A percentile compares a stretch with the other conserved stretches of the same genome.
These are phyloP conservation scores for Parauchenoglanis punctatus DNA, from an alignment of 2,797 vertebrate species.

Conservation along the genomic window DNA sequence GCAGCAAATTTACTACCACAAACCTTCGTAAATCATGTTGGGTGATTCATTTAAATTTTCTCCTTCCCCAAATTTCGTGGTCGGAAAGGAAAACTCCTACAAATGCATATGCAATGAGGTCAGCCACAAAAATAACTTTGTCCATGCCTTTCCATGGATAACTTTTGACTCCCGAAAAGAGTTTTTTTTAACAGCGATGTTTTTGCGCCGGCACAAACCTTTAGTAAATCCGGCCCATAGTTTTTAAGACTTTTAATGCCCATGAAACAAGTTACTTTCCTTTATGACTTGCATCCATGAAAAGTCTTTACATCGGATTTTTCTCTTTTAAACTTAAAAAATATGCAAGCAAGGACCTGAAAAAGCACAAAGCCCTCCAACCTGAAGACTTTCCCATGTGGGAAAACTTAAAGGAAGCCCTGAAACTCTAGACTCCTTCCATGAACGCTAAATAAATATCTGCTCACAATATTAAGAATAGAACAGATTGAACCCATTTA, in stretches of 20 bases:
- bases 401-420: background rate
- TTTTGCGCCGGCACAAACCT: no score
- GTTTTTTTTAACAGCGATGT: no score
- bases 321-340: background rate
- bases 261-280: background rate
- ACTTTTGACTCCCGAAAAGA: no score
- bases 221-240: no score
- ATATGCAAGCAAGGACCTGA: background rate
- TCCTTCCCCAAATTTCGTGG: no score
- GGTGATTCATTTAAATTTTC: no score
- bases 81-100: no score
- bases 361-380: background rate
- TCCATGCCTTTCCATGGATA: no score
- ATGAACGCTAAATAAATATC: background rate
- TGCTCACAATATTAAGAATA: background rate
- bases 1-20: no score
- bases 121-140: no score
- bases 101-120: no score
- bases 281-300: background rate
- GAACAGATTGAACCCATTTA: background rate
- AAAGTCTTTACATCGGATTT: background rate
- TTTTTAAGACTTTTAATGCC: background rate
- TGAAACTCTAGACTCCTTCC: background rate
- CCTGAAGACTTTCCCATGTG: background rate
- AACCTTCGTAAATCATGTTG: no score